Conservation (phyloP, 2,113 vertebrate species). For the Dromas ardeola region DNA sequence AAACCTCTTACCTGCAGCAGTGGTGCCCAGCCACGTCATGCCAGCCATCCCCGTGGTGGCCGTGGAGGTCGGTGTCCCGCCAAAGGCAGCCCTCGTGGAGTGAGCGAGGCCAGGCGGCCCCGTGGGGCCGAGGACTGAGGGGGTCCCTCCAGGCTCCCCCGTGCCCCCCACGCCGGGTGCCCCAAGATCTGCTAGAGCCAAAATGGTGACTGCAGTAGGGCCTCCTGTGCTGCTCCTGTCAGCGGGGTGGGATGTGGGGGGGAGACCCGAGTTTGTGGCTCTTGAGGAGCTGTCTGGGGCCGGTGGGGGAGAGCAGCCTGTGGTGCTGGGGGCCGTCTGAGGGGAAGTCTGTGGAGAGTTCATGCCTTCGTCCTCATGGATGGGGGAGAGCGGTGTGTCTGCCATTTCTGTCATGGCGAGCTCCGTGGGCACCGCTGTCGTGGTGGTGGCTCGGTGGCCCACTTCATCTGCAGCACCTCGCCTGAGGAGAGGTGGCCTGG, state of each 20-base stretch:
- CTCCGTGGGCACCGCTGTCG: accelerated
- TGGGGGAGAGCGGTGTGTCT: accelerated
- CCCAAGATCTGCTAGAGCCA: neutral
- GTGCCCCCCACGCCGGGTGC: accelerated
- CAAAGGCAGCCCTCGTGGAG: accelerated
- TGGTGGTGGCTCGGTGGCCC: too few species aligned
- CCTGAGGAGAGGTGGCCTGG: neutral
- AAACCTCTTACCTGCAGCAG: neutral
- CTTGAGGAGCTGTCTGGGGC: neutral
- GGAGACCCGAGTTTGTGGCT: accelerated
- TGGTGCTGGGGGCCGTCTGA: accelerated
- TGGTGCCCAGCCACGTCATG: accelerated
- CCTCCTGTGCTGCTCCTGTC: accelerated
- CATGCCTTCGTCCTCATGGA: accelerated
- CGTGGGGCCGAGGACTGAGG: accelerated
- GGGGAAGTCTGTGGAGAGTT: neutral
- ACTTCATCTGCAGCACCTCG: accelerated
- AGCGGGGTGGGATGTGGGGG: accelerated
- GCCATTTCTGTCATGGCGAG: accelerated
- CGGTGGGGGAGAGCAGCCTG: neutral
- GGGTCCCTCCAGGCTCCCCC: accelerated
- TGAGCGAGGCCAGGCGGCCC: accelerated
- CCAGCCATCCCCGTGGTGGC: accelerated
- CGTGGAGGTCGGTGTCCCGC: accelerated
- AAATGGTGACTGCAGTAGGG: accelerated